A percentile compares a stretch with the other conserved stretches of the same genome.
These are phyloP conservation scores for Monopterus albus DNA, from an alignment of 2,113 vertebrate species.

Conservation along the genomic window DNA sequence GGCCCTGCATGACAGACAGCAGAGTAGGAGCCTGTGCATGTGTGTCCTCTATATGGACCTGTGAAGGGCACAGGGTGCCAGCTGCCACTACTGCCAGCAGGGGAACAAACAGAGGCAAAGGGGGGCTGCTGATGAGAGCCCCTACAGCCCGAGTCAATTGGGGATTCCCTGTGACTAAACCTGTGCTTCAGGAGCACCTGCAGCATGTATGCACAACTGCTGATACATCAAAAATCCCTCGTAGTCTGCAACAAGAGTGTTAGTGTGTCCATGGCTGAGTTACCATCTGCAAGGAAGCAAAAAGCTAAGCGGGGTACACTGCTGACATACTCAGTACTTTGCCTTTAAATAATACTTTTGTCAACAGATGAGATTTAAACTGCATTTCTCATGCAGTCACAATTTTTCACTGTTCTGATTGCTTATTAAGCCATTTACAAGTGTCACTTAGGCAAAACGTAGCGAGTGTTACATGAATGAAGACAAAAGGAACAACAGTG, in stretches of 20 bases:
- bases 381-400: not conserved
- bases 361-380: conserved; percentile 10
- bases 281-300: conserved; percentile 45
- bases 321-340: conserved; percentile 44
- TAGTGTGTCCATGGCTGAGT: conserved; percentile 37
- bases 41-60: conserved; percentile 58
- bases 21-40: conserved; percentile 19
- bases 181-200: conserved; percentile 47
- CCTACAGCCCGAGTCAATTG: conserved; percentile 50
- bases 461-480: conserved; percentile 1
- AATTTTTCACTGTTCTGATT: not conserved
- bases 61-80: conserved; percentile 62
- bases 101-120: conserved; percentile 33
- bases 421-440: conserved; percentile 1
- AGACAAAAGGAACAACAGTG: conserved; percentile 63
- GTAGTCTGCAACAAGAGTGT: conserved; percentile 51
- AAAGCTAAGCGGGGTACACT: conserved; percentile 23
- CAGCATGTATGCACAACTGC: conserved; percentile 53
- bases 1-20: conserved; percentile 41
- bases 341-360: conserved; percentile 34
- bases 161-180: conserved; percentile 68
- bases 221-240: conserved; percentile 64
- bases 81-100: conserved; percentile 19
- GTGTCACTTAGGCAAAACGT: not conserved
- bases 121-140: conserved; percentile 43